A percentile compares a stretch with the other conserved stretches of the same genome.
These are phyloP conservation scores for Addax nasomaculatus DNA, from an alignment of 2,113 vertebrate species.

Conservation along the genomic window DNA sequence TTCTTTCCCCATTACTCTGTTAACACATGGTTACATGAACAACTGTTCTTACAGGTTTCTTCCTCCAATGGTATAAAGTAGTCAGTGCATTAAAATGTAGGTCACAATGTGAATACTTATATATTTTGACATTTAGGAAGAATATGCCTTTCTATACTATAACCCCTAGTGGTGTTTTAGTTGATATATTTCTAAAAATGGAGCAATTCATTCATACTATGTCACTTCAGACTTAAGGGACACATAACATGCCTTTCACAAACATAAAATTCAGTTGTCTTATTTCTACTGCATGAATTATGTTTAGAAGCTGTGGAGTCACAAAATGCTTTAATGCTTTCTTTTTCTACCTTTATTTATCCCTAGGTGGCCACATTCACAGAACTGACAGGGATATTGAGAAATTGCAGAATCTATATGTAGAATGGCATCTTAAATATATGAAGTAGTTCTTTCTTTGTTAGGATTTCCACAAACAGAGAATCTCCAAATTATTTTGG, in stretches of 20 bases:
- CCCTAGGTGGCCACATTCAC: slow-evolving; percentile 43
- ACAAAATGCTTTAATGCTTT: slow-evolving; percentile 63
- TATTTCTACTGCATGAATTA: slow-evolving; percentile 59
- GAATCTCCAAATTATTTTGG: not conserved
- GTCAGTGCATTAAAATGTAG: slow-evolving; percentile 4
- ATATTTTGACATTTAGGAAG: slow-evolving; percentile 59
- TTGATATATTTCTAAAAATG: slow-evolving; percentile 64
- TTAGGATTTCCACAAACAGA: not conserved
- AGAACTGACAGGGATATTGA: not conserved
- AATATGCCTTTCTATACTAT: slow-evolving; percentile 5
- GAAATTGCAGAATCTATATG: slow-evolving; percentile 7
- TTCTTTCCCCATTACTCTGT: not conserved
- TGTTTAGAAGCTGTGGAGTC: slow-evolving; percentile 48
- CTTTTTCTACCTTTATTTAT: slow-evolving; percentile 66
- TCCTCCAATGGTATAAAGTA: not conserved
- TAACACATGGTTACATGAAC: not conserved
- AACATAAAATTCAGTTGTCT: slow-evolving; percentile 60
- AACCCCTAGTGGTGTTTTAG: slow-evolving; percentile 21
- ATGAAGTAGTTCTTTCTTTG: not conserved
- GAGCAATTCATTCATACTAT: slow-evolving; percentile 51
- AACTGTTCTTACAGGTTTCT: not conserved
- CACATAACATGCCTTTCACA: slow-evolving; percentile 44
- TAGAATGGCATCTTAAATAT: not conserved
- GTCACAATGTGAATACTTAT: slow-evolving; percentile 42
- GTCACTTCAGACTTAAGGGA: slow-evolving; percentile 52